Conservation (phyloP, 1,140 invertebrate genomes). For the Callitettix versicolor region DNA sequence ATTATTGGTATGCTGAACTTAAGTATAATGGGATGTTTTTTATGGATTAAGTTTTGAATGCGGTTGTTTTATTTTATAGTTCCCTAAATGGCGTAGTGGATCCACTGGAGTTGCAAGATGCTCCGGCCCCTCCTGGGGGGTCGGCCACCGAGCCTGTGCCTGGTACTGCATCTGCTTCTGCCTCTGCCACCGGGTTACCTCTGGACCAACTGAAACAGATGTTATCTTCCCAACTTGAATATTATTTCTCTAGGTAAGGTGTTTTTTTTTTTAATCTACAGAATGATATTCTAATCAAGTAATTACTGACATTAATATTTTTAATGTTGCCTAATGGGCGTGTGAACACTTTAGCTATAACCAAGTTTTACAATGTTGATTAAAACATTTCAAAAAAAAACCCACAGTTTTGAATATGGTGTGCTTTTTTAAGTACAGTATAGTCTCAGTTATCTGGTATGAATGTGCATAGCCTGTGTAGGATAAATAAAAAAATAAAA, state of each 20-base stretch:
- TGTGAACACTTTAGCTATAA: no score
- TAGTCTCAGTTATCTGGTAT: no score
- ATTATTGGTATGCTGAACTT: no score
- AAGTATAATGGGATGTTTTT: no score
- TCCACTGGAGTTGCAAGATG: conserved; percentile 21
- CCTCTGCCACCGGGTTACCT: conserved; percentile 37
- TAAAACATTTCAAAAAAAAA: neutral
- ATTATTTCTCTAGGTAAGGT: conserved; percentile 73
- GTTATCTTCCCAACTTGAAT: conserved; percentile 75
- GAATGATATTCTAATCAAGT: no score
- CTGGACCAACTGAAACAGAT: conserved; percentile 66
- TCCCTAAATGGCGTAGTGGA: conserved; percentile 32
- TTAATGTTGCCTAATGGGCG: no score
- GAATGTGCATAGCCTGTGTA: no score
- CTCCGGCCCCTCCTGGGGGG: conserved; percentile 29
- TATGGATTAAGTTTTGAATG: neutral
- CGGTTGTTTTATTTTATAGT: conserved; percentile 21
- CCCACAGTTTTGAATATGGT: no score
- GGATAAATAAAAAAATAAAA: no score
- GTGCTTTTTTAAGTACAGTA: no score
- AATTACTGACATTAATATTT: no score
- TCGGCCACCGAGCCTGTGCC: conserved; percentile 20
- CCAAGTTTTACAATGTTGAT: neutral
- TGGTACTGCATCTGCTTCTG: conserved; percentile 28
- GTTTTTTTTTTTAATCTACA: no score